phyloP scores from a whole-genome alignment of 2,113 vertebrate genomes.

The Chascanopsetta lugubris region DNA sequence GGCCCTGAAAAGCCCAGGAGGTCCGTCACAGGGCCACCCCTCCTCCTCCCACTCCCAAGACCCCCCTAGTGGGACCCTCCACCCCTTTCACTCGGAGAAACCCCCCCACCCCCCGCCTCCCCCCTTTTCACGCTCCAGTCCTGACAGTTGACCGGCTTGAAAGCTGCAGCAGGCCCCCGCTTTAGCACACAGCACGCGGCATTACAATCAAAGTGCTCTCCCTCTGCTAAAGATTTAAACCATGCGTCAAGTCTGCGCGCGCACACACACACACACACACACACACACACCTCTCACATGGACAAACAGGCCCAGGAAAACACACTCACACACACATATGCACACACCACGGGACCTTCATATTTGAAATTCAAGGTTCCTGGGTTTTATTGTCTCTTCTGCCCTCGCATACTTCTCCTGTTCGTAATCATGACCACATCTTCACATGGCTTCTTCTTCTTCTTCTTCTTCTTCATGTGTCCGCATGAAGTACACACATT shows the following conservation, averaged over 20 bases:
- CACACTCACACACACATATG: constrained; percentile 2
- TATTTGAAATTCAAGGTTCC: constrained; percentile 52
- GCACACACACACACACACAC: constrained; percentile 21
- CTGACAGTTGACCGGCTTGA: constrained; percentile 79
- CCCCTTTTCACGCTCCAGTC: constrained; percentile 68
- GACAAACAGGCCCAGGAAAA: neutral
- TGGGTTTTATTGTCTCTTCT: constrained; percentile 45
- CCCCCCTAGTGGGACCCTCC: constrained; percentile 66
- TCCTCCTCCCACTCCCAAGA: constrained; percentile 63
- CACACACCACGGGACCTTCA: constrained; percentile 20
- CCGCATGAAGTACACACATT: neutral
- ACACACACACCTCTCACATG: neutral
- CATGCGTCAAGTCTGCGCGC: constrained; percentile 60
- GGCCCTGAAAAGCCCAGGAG: constrained; percentile 73
- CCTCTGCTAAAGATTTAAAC: constrained; percentile 76
- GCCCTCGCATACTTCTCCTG: constrained; percentile 32
- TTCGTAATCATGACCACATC: constrained; percentile 42
- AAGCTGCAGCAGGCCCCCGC: constrained; percentile 66
- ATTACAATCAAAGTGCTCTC: constrained; percentile 72
- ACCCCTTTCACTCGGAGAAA: constrained; percentile 65
- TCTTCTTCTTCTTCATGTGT: no score
- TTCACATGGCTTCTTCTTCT: constrained; percentile 28
- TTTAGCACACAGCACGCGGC: constrained; percentile 68
- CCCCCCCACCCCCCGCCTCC: no score
- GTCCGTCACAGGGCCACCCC: constrained; percentile 71